phyloP scores from a whole-genome alignment of 2,888 invertebrate genomes.

The Vesta saturnalis region DNA sequence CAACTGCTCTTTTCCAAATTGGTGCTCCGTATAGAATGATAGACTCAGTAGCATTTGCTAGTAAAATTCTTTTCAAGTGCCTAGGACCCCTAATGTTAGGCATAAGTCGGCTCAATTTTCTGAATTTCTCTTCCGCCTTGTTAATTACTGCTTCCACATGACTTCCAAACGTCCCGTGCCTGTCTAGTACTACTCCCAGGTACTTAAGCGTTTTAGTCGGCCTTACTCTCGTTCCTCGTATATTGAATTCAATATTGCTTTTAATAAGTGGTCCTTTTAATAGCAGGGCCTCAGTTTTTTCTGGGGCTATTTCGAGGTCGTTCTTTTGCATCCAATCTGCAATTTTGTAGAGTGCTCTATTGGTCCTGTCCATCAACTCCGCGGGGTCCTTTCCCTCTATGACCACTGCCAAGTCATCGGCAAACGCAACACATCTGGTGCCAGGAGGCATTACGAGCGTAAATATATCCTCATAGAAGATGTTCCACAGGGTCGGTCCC shows the following conservation, averaged over 20 bases:
- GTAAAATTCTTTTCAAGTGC: background rate
- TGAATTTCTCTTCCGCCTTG: background rate
- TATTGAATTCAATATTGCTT: too few relatives aligned
- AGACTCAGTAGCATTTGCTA: too few relatives aligned
- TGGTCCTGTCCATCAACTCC: background rate
- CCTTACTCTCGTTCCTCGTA: too few relatives aligned
- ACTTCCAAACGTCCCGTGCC: background rate
- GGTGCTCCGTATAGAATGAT: too few relatives aligned
- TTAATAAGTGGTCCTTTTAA: slow-evolving; percentile 2
- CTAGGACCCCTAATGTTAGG: too few relatives aligned
- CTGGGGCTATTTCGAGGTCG: background rate
- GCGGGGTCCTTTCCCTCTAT: background rate
- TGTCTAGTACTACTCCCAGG: too few relatives aligned
- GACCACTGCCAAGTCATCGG: background rate
- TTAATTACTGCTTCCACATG: background rate
- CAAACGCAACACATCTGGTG: background rate
- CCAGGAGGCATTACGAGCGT: background rate
- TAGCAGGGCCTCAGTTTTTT: background rate
- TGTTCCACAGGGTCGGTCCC: background rate
- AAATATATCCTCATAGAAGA: background rate
- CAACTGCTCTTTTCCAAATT: background rate
- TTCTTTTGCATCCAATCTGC: background rate
- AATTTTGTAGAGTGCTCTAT: background rate
- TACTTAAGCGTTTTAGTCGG: too few relatives aligned
- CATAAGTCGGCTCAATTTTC: too few relatives aligned